A percentile compares a stretch with the other conserved stretches of the same genome.
These are phyloP conservation scores for Nothocercus nigrocapillus DNA, from an alignment of 2,113 vertebrate genomes.

Conservation along the genomic window DNA sequence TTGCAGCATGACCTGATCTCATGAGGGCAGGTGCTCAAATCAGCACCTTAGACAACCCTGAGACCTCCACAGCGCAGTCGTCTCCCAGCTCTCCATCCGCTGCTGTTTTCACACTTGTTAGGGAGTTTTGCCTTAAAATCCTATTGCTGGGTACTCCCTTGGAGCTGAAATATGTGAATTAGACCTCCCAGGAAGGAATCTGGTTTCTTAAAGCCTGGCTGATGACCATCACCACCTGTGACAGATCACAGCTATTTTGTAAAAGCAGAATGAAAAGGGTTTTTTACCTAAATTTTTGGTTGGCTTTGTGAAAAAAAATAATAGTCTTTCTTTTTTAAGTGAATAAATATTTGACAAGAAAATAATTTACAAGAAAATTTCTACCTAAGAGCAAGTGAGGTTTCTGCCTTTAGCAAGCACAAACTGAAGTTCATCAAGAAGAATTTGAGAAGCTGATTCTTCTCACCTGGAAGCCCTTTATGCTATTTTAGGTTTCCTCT, in stretches of 20 bases:
- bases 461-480: neutral
- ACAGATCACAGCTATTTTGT: neutral
- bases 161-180: neutral
- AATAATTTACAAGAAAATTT: neutral
- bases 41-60: neutral
- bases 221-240: accelerated
- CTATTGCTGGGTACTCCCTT: neutral
- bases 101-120: neutral
- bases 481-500: neutral
- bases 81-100: neutral
- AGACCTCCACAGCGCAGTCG: neutral
- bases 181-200: neutral
- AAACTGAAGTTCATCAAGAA: neutral
- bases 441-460: neutral
- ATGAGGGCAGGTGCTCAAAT: neutral
- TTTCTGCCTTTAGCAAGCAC: neutral
- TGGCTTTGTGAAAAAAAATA: neutral
- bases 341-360: neutral
- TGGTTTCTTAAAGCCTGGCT: neutral
- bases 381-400: neutral
- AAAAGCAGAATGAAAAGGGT: neutral
- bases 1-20: neutral
- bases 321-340: neutral
- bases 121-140: neutral
- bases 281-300: neutral